These are phyloP conservation scores for Heliconius erato DNA, from an alignment of 2,888 invertebrate species.

Conservation along the genomic window DNA sequence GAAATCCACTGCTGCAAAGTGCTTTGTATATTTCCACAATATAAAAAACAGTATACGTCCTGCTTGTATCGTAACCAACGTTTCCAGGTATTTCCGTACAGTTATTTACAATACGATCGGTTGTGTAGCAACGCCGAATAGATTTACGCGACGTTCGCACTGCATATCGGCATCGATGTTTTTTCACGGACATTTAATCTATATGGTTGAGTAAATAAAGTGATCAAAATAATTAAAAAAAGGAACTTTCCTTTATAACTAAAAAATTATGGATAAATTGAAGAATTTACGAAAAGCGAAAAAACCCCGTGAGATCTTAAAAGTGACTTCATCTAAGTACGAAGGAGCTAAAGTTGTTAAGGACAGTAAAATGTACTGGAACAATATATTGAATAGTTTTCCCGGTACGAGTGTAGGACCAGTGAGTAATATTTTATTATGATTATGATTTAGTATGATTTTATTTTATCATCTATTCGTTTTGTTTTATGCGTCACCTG, in stretches of 20 bases:
- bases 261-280: slow-evolving; percentile 28
- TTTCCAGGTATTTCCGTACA: slow-evolving; percentile 48
- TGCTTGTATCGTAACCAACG: slow-evolving; percentile 49
- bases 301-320: slow-evolving; percentile 66
- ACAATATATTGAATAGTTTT: slow-evolving; percentile 64
- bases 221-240: slow-evolving; percentile 44
- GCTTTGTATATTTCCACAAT: slow-evolving; percentile 46
- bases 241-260: slow-evolving; percentile 6
- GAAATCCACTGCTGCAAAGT: slow-evolving; percentile 36
- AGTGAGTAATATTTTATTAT: slow-evolving; percentile 66
- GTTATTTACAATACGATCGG: slow-evolving; percentile 53
- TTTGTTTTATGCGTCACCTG: not conserved
- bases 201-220: slow-evolving; percentile 50
- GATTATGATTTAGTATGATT: too few species aligned
- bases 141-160: slow-evolving; percentile 51
- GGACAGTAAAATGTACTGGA: slow-evolving; percentile 74
- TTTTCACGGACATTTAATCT: slow-evolving; percentile 53
- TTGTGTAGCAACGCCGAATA: slow-evolving; percentile 53
- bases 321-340: slow-evolving; percentile 67
- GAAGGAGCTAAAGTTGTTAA: slow-evolving; percentile 67
- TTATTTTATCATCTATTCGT: not conserved
- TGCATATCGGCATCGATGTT: slow-evolving; percentile 50
- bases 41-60: slow-evolving; percentile 48
- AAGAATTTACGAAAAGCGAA: slow-evolving; percentile 47
- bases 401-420: slow-evolving; percentile 55